Percentiles rank a stretch among this genome's conserved stretches.
Evolutionary conservation across 2,888 invertebrate genomes (phyloP).

Genomic region (Macaria liturata): DNA sequence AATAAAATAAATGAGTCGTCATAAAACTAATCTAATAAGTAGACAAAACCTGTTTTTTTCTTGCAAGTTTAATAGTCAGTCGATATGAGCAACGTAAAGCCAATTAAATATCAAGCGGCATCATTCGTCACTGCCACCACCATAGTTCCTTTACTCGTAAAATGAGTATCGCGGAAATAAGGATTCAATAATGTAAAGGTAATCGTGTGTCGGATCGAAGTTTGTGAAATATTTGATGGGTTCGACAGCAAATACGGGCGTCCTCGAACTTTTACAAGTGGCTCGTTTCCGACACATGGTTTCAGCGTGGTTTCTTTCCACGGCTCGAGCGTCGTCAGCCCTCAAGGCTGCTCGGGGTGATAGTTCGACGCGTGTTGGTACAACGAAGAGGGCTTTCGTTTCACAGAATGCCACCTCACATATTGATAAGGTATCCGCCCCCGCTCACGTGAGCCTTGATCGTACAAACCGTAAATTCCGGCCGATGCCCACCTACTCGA

Average conservation of each 20-base stretch:
- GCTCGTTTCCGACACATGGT: slow-evolving; percentile 33
- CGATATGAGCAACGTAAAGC: too few species aligned
- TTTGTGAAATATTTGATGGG: slow-evolving; percentile 49
- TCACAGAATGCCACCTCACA: slow-evolving; percentile 18
- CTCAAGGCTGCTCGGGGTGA: slow-evolving; percentile 2
- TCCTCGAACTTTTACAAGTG: slow-evolving; percentile 46
- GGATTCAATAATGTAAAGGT: slow-evolving; percentile 43
- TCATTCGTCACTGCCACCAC: not conserved
- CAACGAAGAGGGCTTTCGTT: slow-evolving; percentile 19
- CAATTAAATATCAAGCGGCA: too few species aligned
- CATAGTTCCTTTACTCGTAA: not conserved
- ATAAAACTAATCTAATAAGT: too few species aligned
- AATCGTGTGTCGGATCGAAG: slow-evolving; percentile 40
- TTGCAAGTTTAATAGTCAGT: too few species aligned
- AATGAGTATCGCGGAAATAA: slow-evolving; percentile 26
- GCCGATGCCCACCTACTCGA: too few species aligned
- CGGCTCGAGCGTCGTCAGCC: not conserved
- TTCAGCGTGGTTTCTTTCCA: slow-evolving; percentile 42
- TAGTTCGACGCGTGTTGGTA: slow-evolving; percentile 11
- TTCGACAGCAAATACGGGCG: slow-evolving; percentile 33
- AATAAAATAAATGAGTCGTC: too few species aligned
- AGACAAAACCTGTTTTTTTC: too few species aligned
- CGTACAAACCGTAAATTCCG: slow-evolving; percentile 5
- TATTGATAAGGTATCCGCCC: slow-evolving; percentile 22
- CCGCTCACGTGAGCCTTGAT: slow-evolving; percentile 16